These are phyloP conservation scores for Platycnemis pennipes DNA, from an alignment of 2,888 invertebrate genomes.

Conservation along the genomic window DNA sequence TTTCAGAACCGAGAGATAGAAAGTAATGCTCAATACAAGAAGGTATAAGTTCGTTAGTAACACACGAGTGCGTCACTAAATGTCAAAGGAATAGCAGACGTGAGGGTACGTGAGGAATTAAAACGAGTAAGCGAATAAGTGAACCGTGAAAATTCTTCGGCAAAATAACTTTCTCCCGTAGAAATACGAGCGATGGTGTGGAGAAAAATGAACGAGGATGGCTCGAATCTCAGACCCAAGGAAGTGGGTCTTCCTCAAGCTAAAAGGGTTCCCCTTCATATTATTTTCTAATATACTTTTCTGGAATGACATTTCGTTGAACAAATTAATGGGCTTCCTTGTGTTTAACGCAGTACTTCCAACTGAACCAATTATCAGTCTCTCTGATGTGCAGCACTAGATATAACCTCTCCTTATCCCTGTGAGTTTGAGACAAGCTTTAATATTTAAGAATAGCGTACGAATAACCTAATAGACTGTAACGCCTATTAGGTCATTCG, in stretches of 20 bases:
- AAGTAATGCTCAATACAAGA: not conserved
- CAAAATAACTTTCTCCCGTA: slow-evolving; percentile 25
- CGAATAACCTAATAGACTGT: too few relatives aligned
- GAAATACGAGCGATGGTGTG: not conserved
- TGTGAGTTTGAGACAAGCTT: too few relatives aligned
- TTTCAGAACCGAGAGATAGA: not conserved
- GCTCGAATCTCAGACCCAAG: not conserved
- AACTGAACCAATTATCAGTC: too few relatives aligned
- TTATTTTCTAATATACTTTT: not conserved
- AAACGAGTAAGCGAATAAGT: not conserved
- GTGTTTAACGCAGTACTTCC: too few relatives aligned
- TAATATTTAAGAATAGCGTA: too few relatives aligned
- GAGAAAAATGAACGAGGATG: not conserved
- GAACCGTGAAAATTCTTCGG: slow-evolving; percentile 27
- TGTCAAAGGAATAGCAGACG: slow-evolving; percentile 10
- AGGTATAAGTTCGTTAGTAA: not conserved
- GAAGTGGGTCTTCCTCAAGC: not conserved
- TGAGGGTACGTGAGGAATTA: not conserved
- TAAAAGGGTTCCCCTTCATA: not conserved
- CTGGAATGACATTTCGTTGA: too few relatives aligned
- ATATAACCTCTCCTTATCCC: too few relatives aligned
- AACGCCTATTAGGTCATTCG: too few relatives aligned
- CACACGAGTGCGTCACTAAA: slow-evolving; percentile 23
- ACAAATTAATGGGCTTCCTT: too few relatives aligned
- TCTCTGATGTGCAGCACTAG: too few relatives aligned